phyloP scores from a whole-genome alignment of 2,888 invertebrate species.

The Spilosoma lubricipeda region DNA sequence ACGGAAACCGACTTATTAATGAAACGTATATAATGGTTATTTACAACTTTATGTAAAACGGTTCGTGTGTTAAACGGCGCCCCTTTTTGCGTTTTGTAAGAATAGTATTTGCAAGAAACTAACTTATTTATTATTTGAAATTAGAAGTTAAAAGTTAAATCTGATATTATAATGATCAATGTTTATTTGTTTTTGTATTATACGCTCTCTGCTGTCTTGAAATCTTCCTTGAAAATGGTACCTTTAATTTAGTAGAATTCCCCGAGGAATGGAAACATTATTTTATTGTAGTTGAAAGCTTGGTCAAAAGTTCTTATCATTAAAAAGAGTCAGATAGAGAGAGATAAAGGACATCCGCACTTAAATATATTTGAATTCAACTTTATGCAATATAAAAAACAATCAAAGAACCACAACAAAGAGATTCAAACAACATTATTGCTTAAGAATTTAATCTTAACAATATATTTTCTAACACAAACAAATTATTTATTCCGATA shows the following conservation, averaged over 20 bases:
- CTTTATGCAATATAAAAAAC: not conserved
- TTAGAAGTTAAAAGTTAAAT: not conserved
- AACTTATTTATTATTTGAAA: not conserved
- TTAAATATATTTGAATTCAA: too few relatives aligned
- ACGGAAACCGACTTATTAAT: not conserved
- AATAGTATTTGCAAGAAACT: too few relatives aligned
- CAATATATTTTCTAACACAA: not conserved
- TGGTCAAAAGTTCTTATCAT: not conserved
- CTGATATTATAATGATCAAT: too few relatives aligned
- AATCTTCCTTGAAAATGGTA: too few relatives aligned
- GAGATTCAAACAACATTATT: not conserved
- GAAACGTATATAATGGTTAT: not conserved
- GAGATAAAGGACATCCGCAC: not conserved
- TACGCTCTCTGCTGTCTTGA: too few relatives aligned
- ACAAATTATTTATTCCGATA: slow-evolving; percentile 12
- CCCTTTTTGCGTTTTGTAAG: too few relatives aligned
- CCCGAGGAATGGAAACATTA: too few relatives aligned
- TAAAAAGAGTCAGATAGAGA: not conserved
- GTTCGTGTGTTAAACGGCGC: not conserved
- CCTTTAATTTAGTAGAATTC: too few relatives aligned
- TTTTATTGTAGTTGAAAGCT: too few relatives aligned
- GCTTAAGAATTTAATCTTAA: not conserved
- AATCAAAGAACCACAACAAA: not conserved
- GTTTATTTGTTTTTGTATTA: too few relatives aligned
- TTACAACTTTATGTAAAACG: not conserved